Evolutionary conservation across 2,888 invertebrate species (phyloP).

Genomic region (Microdon myrmicae): DNA sequence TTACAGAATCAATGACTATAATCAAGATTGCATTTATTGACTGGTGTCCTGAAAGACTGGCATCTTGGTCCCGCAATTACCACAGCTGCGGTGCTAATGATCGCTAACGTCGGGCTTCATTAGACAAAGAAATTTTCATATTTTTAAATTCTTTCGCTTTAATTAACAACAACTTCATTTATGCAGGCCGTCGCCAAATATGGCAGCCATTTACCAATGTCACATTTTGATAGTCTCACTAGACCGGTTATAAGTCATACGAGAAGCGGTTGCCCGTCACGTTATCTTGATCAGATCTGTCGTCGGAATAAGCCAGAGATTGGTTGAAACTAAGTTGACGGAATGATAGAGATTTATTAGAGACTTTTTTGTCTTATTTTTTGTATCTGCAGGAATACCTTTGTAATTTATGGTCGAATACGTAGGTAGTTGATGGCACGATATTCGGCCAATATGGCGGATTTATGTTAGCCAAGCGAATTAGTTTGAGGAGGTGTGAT

Average conservation of each 20-base stretch:
- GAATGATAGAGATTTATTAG: slow-evolving; percentile 27
- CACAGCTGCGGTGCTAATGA: too few species aligned
- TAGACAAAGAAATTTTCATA: slow-evolving; percentile 2
- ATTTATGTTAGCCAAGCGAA: slow-evolving; percentile 1
- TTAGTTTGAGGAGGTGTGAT: slow-evolving; percentile 2
- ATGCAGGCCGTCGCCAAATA: slow-evolving; percentile 27
- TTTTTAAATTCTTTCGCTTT: slow-evolving; percentile 27
- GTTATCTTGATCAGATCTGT: slow-evolving; percentile 36
- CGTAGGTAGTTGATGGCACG: slow-evolving; percentile 22
- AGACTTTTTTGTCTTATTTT: slow-evolving; percentile 9
- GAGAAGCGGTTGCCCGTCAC: slow-evolving; percentile 1
- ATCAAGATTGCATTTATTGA: too few species aligned
- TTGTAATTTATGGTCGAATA: neutral
- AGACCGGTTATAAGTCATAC: slow-evolving; percentile 21
- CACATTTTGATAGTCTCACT: slow-evolving; percentile 24
- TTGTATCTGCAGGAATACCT: neutral
- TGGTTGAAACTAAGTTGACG: slow-evolving; percentile 16
- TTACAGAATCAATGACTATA: too few species aligned
- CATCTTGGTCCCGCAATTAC: too few species aligned
- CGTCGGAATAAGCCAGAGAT: slow-evolving; percentile 17
- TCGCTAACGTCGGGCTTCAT: neutral
- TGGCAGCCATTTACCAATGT: slow-evolving; percentile 33
- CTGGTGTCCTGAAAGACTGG: too few species aligned
- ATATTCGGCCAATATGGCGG: slow-evolving; percentile 19
- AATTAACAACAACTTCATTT: slow-evolving; percentile 47